Conservation (phyloP, 2,113 vertebrate genomes). For the Fukomys damarensis region DNA sequence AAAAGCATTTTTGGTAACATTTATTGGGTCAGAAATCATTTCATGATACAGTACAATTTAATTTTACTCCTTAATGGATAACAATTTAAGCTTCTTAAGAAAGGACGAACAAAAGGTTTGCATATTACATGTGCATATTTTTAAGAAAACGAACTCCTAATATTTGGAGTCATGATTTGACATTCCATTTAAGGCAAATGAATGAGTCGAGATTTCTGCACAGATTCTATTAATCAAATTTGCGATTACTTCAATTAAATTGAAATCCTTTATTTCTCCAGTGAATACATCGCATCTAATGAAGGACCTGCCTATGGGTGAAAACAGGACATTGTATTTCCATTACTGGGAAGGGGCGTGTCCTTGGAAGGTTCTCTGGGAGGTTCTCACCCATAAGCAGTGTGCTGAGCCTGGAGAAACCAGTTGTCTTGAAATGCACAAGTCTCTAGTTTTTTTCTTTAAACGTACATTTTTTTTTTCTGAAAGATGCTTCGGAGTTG, state of each 20-base stretch:
- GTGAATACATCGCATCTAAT: conserved; percentile 49
- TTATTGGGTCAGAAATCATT: not conserved
- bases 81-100: not conserved
- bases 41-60: not conserved
- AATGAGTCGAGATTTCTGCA: conserved; percentile 37
- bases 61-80: not conserved
- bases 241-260: conserved; percentile 28
- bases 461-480: not conserved
- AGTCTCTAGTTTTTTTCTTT: not conserved
- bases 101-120: not conserved
- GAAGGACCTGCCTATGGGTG: not conserved
- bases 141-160: not conserved
- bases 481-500: conserved; percentile 32
- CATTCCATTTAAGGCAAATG: conserved; percentile 49
- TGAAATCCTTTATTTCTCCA: not conserved
- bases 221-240: conserved; percentile 43
- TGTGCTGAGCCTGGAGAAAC: not conserved
- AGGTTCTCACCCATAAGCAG: not conserved
- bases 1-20: conserved; percentile 31
- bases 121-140: not conserved
- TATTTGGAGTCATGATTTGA: conserved; percentile 14
- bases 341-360: not conserved
- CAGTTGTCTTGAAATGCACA: not conserved
- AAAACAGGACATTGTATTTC: not conserved
- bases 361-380: not conserved